phyloP scores from a whole-genome alignment of 2,797 vertebrate species.

The Scleropages formosus region DNA sequence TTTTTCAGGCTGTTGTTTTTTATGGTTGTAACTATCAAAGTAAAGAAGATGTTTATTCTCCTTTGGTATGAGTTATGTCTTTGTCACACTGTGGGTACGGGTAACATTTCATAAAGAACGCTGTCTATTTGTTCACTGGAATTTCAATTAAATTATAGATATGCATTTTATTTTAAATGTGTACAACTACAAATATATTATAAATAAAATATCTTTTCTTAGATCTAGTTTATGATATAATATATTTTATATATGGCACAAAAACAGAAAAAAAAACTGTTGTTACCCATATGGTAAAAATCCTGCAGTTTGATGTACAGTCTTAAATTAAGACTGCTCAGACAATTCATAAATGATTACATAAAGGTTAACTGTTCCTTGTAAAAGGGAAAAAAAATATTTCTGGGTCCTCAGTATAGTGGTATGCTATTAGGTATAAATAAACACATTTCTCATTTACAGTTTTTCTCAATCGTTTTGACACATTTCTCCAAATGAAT shows the following conservation, averaged over 20 bases:
- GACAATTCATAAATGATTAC: no score
- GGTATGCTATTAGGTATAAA: no score
- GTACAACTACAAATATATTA: slow-evolving; percentile 94
- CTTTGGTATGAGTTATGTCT: slow-evolving; percentile 69
- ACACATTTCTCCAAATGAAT: no score
- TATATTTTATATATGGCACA: slow-evolving; percentile 34
- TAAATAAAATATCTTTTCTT: slow-evolving; percentile 82
- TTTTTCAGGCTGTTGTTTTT: slow-evolving; percentile 72
- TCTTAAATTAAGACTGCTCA: no score
- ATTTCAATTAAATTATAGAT: slow-evolving; percentile 89
- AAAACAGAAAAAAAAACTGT: background rate
- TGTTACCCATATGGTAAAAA: background rate
- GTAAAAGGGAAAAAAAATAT: no score
- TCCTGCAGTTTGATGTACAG: background rate
- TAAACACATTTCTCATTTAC: no score
- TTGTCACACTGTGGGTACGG: slow-evolving; percentile 76
- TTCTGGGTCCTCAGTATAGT: no score
- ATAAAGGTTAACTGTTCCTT: no score
- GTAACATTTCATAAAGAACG: slow-evolving; percentile 85
- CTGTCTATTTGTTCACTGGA: slow-evolving; percentile 76
- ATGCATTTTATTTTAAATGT: slow-evolving; percentile 99
- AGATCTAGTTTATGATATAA: slow-evolving; percentile 50
- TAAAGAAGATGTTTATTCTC: slow-evolving; percentile 69
- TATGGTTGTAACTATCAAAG: slow-evolving; percentile 75
- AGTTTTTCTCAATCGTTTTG: no score